phyloP scores from a whole-genome alignment of 1,140 invertebrate genomes.

The Vanessa atalanta region DNA sequence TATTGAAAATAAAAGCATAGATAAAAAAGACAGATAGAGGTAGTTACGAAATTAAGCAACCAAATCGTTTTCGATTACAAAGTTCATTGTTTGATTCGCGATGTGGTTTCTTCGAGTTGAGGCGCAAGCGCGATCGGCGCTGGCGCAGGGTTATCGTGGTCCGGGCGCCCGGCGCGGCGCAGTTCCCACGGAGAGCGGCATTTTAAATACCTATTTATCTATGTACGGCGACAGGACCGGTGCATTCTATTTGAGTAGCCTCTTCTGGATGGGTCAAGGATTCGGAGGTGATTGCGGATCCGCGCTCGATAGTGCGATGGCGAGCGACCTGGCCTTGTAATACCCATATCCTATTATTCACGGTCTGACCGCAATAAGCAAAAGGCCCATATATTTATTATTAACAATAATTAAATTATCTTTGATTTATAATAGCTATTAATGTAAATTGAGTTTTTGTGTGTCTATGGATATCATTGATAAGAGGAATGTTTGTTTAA shows the following conservation, averaged over 20 bases:
- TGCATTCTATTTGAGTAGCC: conserved; percentile 76
- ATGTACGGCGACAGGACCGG: conserved; percentile 74
- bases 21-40: conserved; percentile 72
- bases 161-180: conserved; percentile 68
- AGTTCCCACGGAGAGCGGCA: conserved; percentile 76
- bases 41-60: conserved; percentile 76
- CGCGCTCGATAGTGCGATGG: conserved; percentile 54
- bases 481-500: conserved; percentile 31
- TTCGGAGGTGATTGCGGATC: conserved; percentile 72
- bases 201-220: conserved; percentile 79
- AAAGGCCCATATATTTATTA: conserved; percentile 31
- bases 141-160: conserved; percentile 65
- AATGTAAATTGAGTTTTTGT: conserved; percentile 35
- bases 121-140: conserved; percentile 43
- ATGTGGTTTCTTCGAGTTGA: conserved; percentile 49
- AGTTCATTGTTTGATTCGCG: conserved; percentile 77
- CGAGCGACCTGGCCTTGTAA: conserved; percentile 68
- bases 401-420: conserved; percentile 24
- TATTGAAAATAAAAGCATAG: conserved; percentile 73
- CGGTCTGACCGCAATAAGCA: conserved; percentile 20
- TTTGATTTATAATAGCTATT: conserved; percentile 16
- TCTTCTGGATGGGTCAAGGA: conserved; percentile 81
- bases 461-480: conserved; percentile 29
- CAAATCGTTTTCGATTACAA: conserved; percentile 75
- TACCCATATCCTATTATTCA: conserved; percentile 62